Base-by-base conservation (phyloP, 2,113 vertebrate genomes). In the Ceratotherium simum region DNA sequence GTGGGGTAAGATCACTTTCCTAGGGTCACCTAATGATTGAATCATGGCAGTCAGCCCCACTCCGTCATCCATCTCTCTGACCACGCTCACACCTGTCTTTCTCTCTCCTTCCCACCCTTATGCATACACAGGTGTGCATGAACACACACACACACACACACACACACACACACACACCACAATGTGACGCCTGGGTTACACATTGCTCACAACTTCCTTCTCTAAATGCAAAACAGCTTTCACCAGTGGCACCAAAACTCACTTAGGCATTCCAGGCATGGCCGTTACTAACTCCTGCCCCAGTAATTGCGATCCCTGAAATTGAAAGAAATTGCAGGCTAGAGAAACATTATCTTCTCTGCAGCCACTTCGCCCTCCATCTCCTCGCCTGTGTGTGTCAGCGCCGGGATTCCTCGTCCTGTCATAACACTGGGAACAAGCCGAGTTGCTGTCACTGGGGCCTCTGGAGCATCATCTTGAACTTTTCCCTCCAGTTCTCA, bases 321-420 rank as follows among this genome's bases (percentile, higher is more conserved):
- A 98, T 95, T 76, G 96, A 97, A 97, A 97, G 93, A 97, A 97
- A 98, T 95, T 96, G 69, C 86, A 96, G 91, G 90, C 97, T 96
- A 92, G 83, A 97, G 96, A 97, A 98, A 98, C 97, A 97, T 97
- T 92, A 91, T 97, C 95, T 94, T 92, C 88, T 91, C 62, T 42
- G 95, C 79, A 42, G 84, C 36, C 29, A 70, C 82, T 76, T 54
- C 1, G 1, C 65, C 83, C 90, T 96, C 60, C 36, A 27, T 87
- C 82, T 80, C 89, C 84, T 58, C 1, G 10, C 93, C 69, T 64
- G 25, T 46, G 56, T 94, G 78, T 97, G 84, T 92, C 93, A 90
- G 95, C 75, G 23, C 4, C 0, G 8, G 95, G 75, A 76, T 58
- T 73, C 93, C 46, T 79, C 14, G 5, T 75, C 25, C 79, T 96